Percentiles rank a stretch among this genome's conserved stretches.
Conservation (phyloP, 53 echinoderm and acorn worm genomes). For the Glandiceps talaboti region DNA sequence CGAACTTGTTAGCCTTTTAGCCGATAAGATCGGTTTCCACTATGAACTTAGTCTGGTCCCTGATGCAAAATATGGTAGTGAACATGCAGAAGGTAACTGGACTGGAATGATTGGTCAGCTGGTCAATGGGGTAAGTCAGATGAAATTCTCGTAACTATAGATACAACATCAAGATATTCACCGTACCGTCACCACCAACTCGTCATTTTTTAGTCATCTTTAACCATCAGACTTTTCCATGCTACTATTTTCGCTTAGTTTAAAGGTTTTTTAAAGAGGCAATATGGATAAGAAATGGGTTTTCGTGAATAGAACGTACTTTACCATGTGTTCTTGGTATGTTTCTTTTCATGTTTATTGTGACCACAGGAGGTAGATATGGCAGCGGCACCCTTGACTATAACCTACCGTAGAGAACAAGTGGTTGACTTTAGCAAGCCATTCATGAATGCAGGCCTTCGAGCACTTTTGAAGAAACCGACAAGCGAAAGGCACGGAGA, state of each 20-base stretch:
- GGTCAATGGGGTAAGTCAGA: conserved; percentile 54
- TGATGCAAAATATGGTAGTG: conserved; percentile 65
- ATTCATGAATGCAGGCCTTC: conserved; percentile 89
- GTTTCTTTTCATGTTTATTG: no score
- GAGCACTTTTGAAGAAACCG: conserved; percentile 74
- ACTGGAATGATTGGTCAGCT: conserved; percentile 93
- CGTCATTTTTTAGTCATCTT: no score
- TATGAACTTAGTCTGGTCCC: conserved; percentile 84
- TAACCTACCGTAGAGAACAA: conserved; percentile 56
- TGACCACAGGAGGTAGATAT: conserved; percentile 85
- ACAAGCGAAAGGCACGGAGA: conserved; percentile 49
- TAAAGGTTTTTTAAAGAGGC: no score
- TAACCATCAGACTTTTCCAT: no score
- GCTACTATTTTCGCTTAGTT: no score
- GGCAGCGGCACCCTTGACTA: conserved; percentile 88
- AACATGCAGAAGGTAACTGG: conserved; percentile 63
- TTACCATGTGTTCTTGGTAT: no score
- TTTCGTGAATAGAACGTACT: no score
- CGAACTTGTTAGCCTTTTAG: neutral
- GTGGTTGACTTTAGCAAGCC: conserved; percentile 91
- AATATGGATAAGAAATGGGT: no score
- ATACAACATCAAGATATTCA: no score
- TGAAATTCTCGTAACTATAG: no score
- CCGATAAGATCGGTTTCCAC: conserved; percentile 49
- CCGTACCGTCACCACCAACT: no score